These are phyloP conservation scores for Pherbina coryleti DNA, from an alignment of 2,888 invertebrate genomes.

Conservation along the genomic window DNA sequence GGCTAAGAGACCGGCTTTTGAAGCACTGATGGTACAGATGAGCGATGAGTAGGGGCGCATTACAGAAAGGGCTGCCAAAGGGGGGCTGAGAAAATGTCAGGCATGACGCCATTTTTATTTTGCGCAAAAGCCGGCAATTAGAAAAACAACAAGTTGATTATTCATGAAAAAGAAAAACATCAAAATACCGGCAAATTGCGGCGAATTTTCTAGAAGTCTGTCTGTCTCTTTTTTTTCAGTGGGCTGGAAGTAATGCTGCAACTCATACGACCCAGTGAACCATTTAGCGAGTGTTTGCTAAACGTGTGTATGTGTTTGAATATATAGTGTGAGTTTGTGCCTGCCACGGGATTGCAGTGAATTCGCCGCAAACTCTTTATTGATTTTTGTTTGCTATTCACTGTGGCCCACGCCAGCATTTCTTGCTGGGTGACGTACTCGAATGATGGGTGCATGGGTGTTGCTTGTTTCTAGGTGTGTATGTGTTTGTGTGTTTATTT, in stretches of 20 bases:
- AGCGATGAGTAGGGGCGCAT: neutral
- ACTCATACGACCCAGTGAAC: conserved; percentile 29
- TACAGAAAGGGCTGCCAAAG: neutral
- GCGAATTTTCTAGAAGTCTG: neutral
- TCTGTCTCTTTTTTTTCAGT: neutral
- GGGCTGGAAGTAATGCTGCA: neutral
- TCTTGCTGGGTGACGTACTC: too few relatives aligned
- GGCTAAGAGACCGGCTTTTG: neutral
- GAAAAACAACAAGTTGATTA: neutral
- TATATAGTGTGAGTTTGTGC: too few relatives aligned
- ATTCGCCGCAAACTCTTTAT: neutral
- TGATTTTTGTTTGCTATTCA: neutral
- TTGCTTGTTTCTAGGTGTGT: conserved; percentile 2
- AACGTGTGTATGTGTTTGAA: neutral
- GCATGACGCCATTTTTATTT: conserved; percentile 27
- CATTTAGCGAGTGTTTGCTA: neutral
- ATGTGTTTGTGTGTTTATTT: conserved; percentile 20
- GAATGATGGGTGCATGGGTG: neutral
- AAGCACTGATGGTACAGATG: neutral
- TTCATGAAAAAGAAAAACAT: neutral
- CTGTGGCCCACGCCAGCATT: too few relatives aligned
- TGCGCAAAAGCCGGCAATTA: conserved; percentile 22
- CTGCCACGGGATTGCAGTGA: too few relatives aligned
- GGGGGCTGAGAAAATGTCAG: neutral
- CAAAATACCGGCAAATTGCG: neutral